Evolutionary conservation across 2,888 invertebrate genomes (phyloP).

Genomic region (Nymphalis polychloros): DNA sequence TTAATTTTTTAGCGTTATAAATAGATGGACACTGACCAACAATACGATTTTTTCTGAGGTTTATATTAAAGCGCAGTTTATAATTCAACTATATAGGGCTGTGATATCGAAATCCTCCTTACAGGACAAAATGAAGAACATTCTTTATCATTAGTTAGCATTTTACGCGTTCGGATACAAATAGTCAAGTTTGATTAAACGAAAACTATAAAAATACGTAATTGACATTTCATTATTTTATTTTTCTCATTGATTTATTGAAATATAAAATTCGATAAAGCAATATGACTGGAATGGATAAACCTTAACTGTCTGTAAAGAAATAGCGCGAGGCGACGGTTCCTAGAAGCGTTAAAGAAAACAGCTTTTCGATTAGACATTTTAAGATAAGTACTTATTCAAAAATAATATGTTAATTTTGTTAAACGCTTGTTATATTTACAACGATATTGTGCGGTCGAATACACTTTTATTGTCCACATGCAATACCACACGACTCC

Average conservation of each 20-base stretch:
- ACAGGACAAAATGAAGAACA: not conserved
- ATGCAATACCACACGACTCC: constrained; percentile 29
- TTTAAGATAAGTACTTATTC: constrained; percentile 71
- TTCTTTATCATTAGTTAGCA: not conserved
- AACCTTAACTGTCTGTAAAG: constrained; percentile 56
- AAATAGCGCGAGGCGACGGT: constrained; percentile 65
- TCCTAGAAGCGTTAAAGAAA: constrained; percentile 47
- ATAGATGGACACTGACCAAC: not conserved
- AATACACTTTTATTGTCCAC: constrained; percentile 46
- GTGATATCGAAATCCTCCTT: not conserved
- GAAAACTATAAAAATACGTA: constrained; percentile 31
- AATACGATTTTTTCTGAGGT: not conserved
- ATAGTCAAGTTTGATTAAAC: constrained; percentile 4
- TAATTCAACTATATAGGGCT: not conserved
- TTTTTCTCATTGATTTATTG: constrained; percentile 35
- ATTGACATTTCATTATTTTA: constrained; percentile 39
- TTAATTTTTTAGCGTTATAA: not conserved
- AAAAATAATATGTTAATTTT: constrained; percentile 53
- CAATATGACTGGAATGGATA: constrained; percentile 63
- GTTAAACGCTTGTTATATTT: constrained; percentile 54
- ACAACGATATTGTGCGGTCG: constrained; percentile 51
- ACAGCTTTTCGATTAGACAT: constrained; percentile 32
- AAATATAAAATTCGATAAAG: constrained; percentile 30
- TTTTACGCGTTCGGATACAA: not conserved
- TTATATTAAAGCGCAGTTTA: constrained; percentile 4